Evolutionary conservation across 2,888 invertebrate genomes (phyloP).

Genomic region (Chaitophorus viminalis): DNA sequence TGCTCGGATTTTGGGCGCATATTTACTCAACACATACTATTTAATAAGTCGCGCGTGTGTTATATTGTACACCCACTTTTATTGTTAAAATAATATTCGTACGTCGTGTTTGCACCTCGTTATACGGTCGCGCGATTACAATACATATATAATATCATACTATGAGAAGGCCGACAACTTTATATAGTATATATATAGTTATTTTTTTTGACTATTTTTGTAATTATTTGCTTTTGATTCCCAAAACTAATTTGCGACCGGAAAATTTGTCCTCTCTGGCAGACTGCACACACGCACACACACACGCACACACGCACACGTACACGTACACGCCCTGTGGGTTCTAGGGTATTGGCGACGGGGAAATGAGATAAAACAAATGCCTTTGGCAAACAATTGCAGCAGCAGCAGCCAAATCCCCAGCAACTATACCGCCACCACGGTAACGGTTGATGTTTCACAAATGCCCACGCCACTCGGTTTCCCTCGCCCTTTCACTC

Average conservation of each 20-base stretch:
- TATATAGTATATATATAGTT: too few species aligned
- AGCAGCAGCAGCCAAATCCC: neutral
- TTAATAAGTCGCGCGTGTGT: too few species aligned
- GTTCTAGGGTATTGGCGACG: neutral
- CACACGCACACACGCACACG: neutral
- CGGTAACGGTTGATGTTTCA: slow-evolving; percentile 37
- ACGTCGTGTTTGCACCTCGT: neutral
- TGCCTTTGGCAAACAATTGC: slow-evolving; percentile 49
- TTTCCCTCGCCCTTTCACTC: too few species aligned
- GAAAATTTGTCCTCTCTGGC: slow-evolving; percentile 1
- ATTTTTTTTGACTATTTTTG: neutral
- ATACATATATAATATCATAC: neutral
- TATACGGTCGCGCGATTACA: neutral
- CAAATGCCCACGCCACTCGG: slow-evolving; percentile 11
- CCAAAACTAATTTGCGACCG: slow-evolving; percentile 43
- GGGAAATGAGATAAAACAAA: slow-evolving; percentile 45
- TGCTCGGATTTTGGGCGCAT: too few species aligned
- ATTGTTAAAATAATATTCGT: neutral
- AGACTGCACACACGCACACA: neutral
- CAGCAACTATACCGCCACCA: neutral
- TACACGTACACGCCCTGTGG: neutral
- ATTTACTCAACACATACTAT: too few species aligned
- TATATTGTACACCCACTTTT: neutral
- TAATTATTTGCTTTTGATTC: slow-evolving; percentile 35
- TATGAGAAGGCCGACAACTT: neutral